phyloP scores from a whole-genome alignment of 2,888 invertebrate species.

The Zygothrica quintamaculata region DNA sequence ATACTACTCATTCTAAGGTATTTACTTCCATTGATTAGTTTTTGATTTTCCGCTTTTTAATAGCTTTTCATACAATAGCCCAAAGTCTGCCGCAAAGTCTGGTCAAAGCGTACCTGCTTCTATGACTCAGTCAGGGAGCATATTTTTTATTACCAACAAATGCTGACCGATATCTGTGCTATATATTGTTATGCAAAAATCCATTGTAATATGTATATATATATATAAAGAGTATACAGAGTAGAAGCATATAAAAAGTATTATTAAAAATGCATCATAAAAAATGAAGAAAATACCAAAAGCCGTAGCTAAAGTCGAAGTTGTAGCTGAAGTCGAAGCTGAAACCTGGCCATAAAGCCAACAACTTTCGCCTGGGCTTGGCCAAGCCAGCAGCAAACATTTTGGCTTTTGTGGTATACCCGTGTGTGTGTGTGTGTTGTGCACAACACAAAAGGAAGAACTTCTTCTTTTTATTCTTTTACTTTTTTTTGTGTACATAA shows the following conservation, averaged over 20 bases:
- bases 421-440: slow-evolving; percentile 50
- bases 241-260: slow-evolving; percentile 54
- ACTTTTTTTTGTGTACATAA: too few relatives aligned
- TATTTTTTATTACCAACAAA: too few relatives aligned
- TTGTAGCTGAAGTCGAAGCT: slow-evolving; percentile 30
- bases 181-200: slow-evolving; percentile 78
- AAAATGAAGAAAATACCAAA: too few relatives aligned
- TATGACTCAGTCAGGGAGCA: slow-evolving; percentile 15
- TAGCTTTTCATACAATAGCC: too few relatives aligned
- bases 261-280: slow-evolving; percentile 76
- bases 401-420: background rate
- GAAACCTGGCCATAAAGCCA: slow-evolving; percentile 45
- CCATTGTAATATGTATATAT: slow-evolving; percentile 51
- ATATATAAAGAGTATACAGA: too few relatives aligned
- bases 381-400: background rate
- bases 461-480: slow-evolving; percentile 41
- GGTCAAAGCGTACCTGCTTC: slow-evolving; percentile 13
- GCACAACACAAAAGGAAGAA: slow-evolving; percentile 56
- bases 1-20: too few relatives aligned
- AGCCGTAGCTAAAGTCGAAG: too few relatives aligned
- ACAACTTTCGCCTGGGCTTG: slow-evolving; percentile 47
- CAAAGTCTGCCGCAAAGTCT: too few relatives aligned
- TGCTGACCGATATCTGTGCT: slow-evolving; percentile 74
- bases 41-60: too few relatives aligned
- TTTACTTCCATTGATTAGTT: too few relatives aligned